phyloP scores from a whole-genome alignment of 2,888 invertebrate genomes.

The Meiosimyza decipiens region DNA sequence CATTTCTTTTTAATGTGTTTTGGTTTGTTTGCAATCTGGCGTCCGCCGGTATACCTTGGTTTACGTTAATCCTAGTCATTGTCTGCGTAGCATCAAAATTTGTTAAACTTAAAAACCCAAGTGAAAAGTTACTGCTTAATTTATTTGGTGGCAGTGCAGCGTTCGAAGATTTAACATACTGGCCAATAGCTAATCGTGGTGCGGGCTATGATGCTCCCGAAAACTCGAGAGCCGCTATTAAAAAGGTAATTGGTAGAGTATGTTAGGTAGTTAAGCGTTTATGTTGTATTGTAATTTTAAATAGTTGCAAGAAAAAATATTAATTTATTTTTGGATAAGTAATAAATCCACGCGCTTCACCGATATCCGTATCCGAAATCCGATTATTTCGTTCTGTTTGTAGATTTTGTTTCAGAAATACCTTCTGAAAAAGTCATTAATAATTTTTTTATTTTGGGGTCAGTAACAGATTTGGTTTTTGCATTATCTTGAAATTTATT shows the following conservation, averaged over 20 bases:
- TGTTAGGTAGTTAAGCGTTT: no score
- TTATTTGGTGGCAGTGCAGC: slow-evolving; percentile 55
- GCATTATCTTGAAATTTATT: no score
- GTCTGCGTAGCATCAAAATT: slow-evolving; percentile 65
- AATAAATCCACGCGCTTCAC: no score
- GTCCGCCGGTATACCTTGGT: slow-evolving; percentile 63
- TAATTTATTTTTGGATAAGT: no score
- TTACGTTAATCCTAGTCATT: slow-evolving; percentile 59
- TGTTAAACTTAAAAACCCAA: slow-evolving; percentile 62
- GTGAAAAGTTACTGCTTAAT: slow-evolving; percentile 60
- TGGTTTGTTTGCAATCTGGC: slow-evolving; percentile 65
- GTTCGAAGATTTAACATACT: slow-evolving; percentile 63
- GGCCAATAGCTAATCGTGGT: slow-evolving; percentile 66
- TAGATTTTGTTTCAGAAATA: no score
- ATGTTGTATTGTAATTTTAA: no score
- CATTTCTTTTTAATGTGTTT: slow-evolving; percentile 63
- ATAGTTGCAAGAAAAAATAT: no score
- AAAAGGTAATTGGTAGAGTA: slow-evolving; percentile 57
- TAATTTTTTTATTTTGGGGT: no score
- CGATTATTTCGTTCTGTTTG: no score
- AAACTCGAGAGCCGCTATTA: slow-evolving; percentile 64
- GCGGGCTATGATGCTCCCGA: slow-evolving; percentile 66
- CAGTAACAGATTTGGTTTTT: no score
- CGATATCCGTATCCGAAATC: no score
- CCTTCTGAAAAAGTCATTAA: no score